Percentiles rank a stretch among this genome's conserved stretches.
phyloP scores from a whole-genome alignment of 2,797 vertebrate species.

The Scyliorhinus canicula region DNA sequence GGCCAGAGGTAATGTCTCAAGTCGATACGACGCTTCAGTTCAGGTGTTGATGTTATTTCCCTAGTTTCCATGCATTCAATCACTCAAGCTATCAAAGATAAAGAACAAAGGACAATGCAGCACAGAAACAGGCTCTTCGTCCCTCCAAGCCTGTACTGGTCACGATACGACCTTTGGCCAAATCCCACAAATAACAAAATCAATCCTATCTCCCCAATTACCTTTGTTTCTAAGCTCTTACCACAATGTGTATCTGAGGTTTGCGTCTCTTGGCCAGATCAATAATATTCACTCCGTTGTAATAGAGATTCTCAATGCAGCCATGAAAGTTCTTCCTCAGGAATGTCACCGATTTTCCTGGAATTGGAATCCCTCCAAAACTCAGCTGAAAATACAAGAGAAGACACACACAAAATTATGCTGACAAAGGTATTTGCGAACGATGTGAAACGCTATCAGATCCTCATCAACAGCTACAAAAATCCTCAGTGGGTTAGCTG shows the following conservation, averaged over 20 bases:
- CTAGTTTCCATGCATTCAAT: neutral
- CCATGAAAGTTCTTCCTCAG: conserved; percentile 50
- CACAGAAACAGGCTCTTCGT: too few species aligned
- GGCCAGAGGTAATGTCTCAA: too few species aligned
- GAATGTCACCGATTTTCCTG: conserved; percentile 50
- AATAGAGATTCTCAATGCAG: conserved; percentile 51
- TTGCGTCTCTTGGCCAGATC: conserved; percentile 53
- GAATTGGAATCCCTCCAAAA: conserved; percentile 52
- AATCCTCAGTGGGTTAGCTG: neutral
- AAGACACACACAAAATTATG: neutral
- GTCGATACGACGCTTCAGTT: too few species aligned
- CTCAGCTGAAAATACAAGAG: conserved; percentile 47
- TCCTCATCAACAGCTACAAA: neutral
- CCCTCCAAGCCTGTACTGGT: too few species aligned
- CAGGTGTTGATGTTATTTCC: too few species aligned
- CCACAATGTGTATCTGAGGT: conserved; percentile 50
- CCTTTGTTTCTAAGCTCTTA: conserved; percentile 36
- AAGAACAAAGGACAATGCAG: too few species aligned
- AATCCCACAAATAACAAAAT: too few species aligned
- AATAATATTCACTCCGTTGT: conserved; percentile 51
- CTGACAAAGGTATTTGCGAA: neutral
- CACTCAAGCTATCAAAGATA: too few species aligned
- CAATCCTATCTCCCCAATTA: neutral
- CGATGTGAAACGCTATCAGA: neutral
- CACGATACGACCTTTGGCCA: too few species aligned